Evolutionary conservation across 2,797 vertebrate species (phyloP).

Genomic region (Simalia tracyae): DNA sequence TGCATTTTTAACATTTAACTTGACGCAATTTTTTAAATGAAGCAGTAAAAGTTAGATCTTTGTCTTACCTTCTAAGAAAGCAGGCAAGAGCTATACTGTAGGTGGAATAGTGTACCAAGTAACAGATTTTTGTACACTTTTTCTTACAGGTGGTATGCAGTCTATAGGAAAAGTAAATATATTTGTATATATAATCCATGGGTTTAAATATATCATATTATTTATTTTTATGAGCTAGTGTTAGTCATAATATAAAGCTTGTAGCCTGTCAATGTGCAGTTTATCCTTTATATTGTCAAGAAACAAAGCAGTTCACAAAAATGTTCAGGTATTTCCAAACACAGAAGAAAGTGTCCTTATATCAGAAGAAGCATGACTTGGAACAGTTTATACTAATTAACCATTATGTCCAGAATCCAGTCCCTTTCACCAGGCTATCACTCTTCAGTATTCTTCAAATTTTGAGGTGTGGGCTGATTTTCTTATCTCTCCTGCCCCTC

Average conservation of each 20-base stretch:
- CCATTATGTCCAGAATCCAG: neutral
- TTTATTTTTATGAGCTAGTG: constrained; percentile 7
- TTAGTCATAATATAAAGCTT: neutral
- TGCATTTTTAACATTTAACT: constrained; percentile 15
- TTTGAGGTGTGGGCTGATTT: neutral
- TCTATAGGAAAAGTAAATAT: constrained; percentile 82
- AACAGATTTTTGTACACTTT: constrained; percentile 82
- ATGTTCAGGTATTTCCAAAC: constrained; percentile 70
- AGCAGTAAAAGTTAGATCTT: constrained; percentile 64
- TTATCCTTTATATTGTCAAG: neutral
- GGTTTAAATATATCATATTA: constrained; percentile 45
- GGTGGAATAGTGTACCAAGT: constrained; percentile 83
- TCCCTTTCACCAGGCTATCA: neutral
- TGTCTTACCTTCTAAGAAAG: constrained; percentile 77
- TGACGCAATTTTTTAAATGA: constrained; percentile 3
- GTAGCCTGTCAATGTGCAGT: neutral
- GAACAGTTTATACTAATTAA: neutral
- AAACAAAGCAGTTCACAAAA: constrained; percentile 20
- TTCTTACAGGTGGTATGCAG: constrained; percentile 78
- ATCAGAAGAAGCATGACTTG: neutral
- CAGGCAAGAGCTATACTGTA: constrained; percentile 82
- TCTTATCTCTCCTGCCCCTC: neutral
- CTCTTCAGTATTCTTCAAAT: neutral
- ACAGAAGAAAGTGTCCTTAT: constrained; percentile 31
- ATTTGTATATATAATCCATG: constrained; percentile 68